Base-by-base conservation (phyloP, 1,140 invertebrate species). In the Sesamia nonagrioides region DNA sequence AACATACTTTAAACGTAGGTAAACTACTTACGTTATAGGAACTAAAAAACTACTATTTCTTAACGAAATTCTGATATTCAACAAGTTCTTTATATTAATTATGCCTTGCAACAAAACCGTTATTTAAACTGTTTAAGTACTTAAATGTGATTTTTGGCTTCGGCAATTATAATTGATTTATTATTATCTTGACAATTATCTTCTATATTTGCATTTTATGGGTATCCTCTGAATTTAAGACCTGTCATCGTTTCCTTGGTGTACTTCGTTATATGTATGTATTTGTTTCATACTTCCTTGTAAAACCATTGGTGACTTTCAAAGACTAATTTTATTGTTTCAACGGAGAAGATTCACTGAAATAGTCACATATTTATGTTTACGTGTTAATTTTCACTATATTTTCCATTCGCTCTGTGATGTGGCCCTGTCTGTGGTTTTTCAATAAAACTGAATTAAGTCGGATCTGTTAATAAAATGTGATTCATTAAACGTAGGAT, bases 361-460 rank as follows among this genome's bases (percentile, higher is more conserved):
- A 33, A 60, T 60, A 35, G 4, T 35, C 15, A n/a, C 45, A 13
- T 60, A 60, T 27, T 11, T 42, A 17, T 66, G 9, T 66, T 42
- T 66, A 13, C 56, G 37, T 42, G 60, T 66, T 42, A 27, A 35
- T 42, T 66, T 40, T 40, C 60, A 40, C 15, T 27, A 27, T 58
- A 58, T 58, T 35, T 66, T 54, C 52, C 61, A 42, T 66, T 66
- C 37, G 17, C 42, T 17, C 15, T 66, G 17, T 66, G 37, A 63
- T 63, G 61, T 66, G 58, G 58, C 33, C 27, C 27, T 45, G 58
- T 37, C 27, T 45, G 58, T 37, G 61, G 61, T 66, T 66, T 66
- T 66, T 42, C 61, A 42, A 21, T 66, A 66, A 66, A 66, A 42
- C 18, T 66, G 61, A 66, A 66, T 66, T 66, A 66, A 66, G 61